phyloP scores from a whole-genome alignment of 2,113 vertebrate species.

The Anguilla japonica region DNA sequence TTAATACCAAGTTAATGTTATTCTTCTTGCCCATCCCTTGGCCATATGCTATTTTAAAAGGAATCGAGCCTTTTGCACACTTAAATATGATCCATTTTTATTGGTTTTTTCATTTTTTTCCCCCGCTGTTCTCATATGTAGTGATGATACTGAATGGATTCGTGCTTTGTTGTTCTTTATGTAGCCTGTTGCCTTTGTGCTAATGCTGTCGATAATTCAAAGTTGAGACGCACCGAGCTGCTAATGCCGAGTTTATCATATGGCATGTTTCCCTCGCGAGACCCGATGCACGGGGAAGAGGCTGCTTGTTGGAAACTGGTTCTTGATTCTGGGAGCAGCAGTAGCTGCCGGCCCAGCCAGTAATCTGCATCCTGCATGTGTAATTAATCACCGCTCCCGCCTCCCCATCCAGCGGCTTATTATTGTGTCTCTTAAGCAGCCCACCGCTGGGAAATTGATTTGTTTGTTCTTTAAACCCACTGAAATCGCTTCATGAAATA shows the following conservation, averaged over 20 bases:
- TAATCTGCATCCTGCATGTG: slow-evolving; percentile 26
- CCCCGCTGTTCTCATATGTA: not conserved
- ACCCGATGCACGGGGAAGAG: not conserved
- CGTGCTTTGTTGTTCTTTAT: not conserved
- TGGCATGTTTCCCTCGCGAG: not conserved
- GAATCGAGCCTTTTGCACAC: not conserved
- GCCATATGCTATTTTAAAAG: not conserved
- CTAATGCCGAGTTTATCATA: not conserved
- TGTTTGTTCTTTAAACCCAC: slow-evolving; percentile 39
- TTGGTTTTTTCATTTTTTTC: not conserved
- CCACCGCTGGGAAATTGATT: slow-evolving; percentile 51
- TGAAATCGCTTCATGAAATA: slow-evolving; percentile 48
- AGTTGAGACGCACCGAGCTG: not conserved
- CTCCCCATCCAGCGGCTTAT: slow-evolving; percentile 24
- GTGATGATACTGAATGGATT: not conserved
- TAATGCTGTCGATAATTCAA: not conserved
- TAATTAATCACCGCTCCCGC: slow-evolving; percentile 37
- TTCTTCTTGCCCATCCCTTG: too few species aligned
- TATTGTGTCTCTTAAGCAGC: slow-evolving; percentile 44
- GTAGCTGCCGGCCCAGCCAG: not conserved
- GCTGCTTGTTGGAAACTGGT: slow-evolving; percentile 18
- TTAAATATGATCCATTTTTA: not conserved
- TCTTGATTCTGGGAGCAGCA: not conserved
- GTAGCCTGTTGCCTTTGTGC: not conserved
- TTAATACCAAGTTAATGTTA: too few species aligned